Conservation (phyloP, 1,140 invertebrate species). For the Mizuhopecten yessoensis region DNA sequence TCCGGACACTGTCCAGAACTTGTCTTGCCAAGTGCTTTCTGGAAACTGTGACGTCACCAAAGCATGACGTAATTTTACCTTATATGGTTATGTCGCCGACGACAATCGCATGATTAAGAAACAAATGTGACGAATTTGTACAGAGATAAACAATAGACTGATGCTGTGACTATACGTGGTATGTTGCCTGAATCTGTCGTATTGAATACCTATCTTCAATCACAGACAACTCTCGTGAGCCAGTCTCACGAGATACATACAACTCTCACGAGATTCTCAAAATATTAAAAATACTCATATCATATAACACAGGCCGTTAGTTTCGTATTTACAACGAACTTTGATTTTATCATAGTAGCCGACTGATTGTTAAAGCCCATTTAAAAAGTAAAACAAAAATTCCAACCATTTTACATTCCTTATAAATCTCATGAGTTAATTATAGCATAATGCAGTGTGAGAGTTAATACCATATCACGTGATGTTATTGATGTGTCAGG, state of each 20-base stretch:
- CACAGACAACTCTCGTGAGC: slow-evolving; percentile 1
- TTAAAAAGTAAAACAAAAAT: neutral
- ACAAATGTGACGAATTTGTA: slow-evolving; percentile 3
- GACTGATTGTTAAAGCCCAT: slow-evolving; percentile 35
- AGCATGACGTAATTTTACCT: neutral
- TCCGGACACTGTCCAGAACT: slow-evolving; percentile 18
- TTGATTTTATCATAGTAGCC: neutral
- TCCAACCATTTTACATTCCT: slow-evolving; percentile 21
- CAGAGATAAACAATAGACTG: neutral
- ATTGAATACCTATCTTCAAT: neutral
- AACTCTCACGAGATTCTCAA: slow-evolving; percentile 38
- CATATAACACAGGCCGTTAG: slow-evolving; percentile 21
- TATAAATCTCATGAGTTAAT: neutral
- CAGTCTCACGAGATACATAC: neutral
- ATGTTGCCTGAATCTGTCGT: neutral
- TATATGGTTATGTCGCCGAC: neutral
- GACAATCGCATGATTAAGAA: slow-evolving; percentile 8
- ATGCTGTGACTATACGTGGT: neutral
- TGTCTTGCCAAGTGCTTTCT: slow-evolving; percentile 37
- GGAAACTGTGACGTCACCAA: neutral
- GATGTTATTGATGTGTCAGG: neutral
- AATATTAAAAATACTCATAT: slow-evolving; percentile 24
- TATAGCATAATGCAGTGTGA: slow-evolving; percentile 26
- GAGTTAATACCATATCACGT: neutral
- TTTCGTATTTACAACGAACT: slow-evolving; percentile 38